These are phyloP conservation scores for Scylla paramamosain DNA, from an alignment of 1,140 invertebrate species.

Conservation along the genomic window DNA sequence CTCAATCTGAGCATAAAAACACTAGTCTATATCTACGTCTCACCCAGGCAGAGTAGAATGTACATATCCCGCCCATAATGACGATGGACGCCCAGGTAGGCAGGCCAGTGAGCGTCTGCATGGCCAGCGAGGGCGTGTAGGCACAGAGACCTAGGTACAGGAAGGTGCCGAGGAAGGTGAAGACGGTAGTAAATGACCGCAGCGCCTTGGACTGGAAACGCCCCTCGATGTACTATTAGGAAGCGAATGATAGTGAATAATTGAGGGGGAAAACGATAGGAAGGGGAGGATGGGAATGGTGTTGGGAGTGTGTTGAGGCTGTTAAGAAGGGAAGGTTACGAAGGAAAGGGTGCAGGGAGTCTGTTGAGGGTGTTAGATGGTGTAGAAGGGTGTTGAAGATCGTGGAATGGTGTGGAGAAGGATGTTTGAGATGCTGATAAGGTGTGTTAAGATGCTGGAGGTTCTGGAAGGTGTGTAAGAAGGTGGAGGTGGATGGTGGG, in stretches of 20 bases:
- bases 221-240: conserved; percentile 48
- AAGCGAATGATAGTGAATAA: neutral
- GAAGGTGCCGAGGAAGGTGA: conserved; percentile 52
- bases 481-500: too few relatives aligned
- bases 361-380: too few relatives aligned
- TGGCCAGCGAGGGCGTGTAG: conserved; percentile 77
- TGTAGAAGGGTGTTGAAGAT: too few relatives aligned
- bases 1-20: neutral
- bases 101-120: conserved; percentile 77
- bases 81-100: conserved; percentile 77
- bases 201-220: conserved; percentile 38
- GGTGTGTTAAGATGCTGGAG: too few relatives aligned
- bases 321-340: too few relatives aligned
- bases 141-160: conserved; percentile 47
- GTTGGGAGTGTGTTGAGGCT: too few relatives aligned
- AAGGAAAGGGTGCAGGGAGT: too few relatives aligned
- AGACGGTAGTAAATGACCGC: conserved; percentile 35
- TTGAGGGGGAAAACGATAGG: neutral
- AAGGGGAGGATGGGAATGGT: neutral
- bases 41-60: conserved; percentile 71
- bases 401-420: too few relatives aligned
- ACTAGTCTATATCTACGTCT: neutral
- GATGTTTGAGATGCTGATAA: too few relatives aligned
- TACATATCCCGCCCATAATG: conserved; percentile 70
- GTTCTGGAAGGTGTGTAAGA: too few relatives aligned